A percentile compares a stretch with the other conserved stretches of the same genome.
phyloP scores from a whole-genome alignment of 2,888 invertebrate genomes.

The Ormyrus rosae region DNA sequence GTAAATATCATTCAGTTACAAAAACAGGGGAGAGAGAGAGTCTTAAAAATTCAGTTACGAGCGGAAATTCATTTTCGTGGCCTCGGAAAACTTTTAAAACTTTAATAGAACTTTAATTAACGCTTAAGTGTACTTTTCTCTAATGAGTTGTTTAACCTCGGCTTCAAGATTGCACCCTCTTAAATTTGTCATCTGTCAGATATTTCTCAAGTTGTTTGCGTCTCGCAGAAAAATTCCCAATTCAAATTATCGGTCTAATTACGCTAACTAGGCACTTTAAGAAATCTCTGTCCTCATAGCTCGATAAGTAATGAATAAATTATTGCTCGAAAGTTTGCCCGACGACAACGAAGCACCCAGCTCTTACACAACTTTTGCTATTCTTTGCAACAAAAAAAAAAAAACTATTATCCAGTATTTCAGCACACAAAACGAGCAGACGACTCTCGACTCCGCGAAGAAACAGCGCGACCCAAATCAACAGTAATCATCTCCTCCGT shows the following conservation, averaged over 20 bases:
- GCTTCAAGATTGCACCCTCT: constrained; percentile 6
- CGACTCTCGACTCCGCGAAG: not conserved
- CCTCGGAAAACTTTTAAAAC: constrained; percentile 40
- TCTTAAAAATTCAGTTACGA: constrained; percentile 35
- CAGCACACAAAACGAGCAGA: too few species aligned
- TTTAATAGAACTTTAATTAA: constrained; percentile 53
- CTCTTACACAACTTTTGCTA: too few species aligned
- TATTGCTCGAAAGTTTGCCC: not conserved
- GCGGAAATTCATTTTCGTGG: constrained; percentile 46
- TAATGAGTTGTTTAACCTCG: constrained; percentile 35
- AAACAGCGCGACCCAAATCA: not conserved
- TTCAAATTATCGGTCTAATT: constrained; percentile 2
- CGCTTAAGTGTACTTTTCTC: constrained; percentile 37
- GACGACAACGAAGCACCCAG: too few species aligned
- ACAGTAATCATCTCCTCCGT: too few species aligned
- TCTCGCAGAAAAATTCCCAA: not conserved
- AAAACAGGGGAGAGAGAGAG: not conserved
- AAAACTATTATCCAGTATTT: too few species aligned
- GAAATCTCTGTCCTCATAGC: too few species aligned
- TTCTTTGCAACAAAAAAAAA: too few species aligned
- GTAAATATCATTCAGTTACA: constrained; percentile 13
- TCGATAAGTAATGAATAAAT: not conserved
- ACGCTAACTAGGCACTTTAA: not conserved
- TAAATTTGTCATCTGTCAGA: constrained; percentile 27
- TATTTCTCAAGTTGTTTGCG: constrained; percentile 22